Evolutionary conservation across 2,888 invertebrate genomes (phyloP).

Genomic region (Microchrysa polita): DNA sequence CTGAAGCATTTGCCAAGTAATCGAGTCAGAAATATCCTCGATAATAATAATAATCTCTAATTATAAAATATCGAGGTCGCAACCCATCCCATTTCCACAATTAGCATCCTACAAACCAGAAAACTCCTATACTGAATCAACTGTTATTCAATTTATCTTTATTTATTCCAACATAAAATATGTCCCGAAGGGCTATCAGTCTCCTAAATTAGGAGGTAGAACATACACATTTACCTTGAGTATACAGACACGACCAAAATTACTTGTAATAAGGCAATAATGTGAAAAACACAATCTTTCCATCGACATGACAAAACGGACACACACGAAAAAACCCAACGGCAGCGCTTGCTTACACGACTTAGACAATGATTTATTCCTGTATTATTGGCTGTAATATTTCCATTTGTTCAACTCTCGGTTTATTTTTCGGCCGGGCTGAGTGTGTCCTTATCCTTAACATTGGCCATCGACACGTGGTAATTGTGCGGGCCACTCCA

Average conservation of each 20-base stretch:
- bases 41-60: too few species aligned
- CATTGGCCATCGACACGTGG: background rate
- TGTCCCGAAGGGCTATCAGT: conserved; percentile 14
- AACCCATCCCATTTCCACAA: too few species aligned
- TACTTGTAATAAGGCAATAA: conserved; percentile 17
- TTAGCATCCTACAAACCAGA: too few species aligned
- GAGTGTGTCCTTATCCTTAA: too few species aligned
- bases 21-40: too few species aligned
- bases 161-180: conserved; percentile 16
- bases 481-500: too few species aligned
- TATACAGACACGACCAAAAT: background rate
- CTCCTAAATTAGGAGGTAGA: conserved; percentile 4
- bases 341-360: background rate
- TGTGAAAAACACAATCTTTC: conserved; percentile 13
- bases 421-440: background rate
- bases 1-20: too few species aligned
- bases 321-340: background rate
- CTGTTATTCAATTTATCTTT: conserved; percentile 31
- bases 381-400: conserved; percentile 22
- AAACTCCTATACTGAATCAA: too few species aligned
- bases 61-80: too few species aligned
- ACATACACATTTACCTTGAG: conserved; percentile 11
- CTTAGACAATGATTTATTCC: conserved; percentile 21
- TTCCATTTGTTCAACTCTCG: background rate
- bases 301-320: too few species aligned